Base-by-base conservation (phyloP, 2,888 invertebrate genomes). In the Perizoma affinitatum region DNA sequence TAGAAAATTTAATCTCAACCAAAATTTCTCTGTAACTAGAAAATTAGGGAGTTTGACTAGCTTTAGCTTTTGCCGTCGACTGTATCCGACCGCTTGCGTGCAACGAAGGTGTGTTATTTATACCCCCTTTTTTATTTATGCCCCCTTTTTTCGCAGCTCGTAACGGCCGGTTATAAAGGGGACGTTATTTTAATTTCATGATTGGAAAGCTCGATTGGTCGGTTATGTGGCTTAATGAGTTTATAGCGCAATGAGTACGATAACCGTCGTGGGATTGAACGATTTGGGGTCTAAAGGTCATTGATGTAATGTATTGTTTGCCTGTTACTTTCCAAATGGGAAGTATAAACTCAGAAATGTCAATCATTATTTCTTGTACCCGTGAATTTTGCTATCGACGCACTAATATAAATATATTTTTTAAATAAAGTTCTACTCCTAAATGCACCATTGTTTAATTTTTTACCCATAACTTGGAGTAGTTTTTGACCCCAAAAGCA, bases 71-170 rank as follows among this genome's bases (percentile, higher is more conserved):
- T 58, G 34, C 34, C 5, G 5, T 47, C 48, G 55, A 84, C 80
- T 76, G 76, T 78, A 80, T 80, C 82, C 79, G 76, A 78, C 80
- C 80, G 77, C 83, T 78, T 84, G 91, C 89, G 89, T 90, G 89
- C 83, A 82, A 74, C 75, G 80, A 79, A 91, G 91, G 91, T 91
- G 92, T 91, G 91, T 92, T 90, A 90, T 91, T 92, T 91, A 92
- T 91, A 86, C 83, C 87, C 88, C 86, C 86, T 85, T 88, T 88
- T 91, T 90, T 89, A 87, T 88, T 88, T 90, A 90, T 90, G 83
- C 86, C 86, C 90, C 90, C 91, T 92, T 92, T 92, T 92, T 92
- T 92, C 90, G 92, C 92, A 92, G 92, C 90, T 92, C 92, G 90
- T 92, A 92, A 92, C 90, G 83, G 86, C 83, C 74, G 54, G 87